Evolutionary conservation across 2,888 invertebrate genomes (phyloP), one percentile per base, ranked within the genome.

Genomic region (Ormyrus nitidulus): DNA sequence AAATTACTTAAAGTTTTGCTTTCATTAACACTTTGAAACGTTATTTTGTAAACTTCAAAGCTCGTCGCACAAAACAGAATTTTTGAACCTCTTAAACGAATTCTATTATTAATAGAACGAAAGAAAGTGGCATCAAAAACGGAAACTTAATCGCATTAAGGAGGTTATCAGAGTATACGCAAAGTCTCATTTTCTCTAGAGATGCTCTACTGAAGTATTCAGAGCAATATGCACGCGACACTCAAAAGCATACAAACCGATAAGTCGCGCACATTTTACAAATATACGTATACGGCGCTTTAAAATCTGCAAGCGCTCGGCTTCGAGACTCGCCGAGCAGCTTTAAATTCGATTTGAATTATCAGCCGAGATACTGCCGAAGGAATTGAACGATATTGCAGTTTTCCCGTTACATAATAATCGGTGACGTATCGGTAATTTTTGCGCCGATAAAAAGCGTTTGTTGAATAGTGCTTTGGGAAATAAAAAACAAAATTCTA

Each of bases 81-180:
- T 49, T 46, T 46, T n/a, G 10, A 6, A 46, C 34, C n/a, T 56
- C 11, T 49, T 11, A 73, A 34, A 34, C 19, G 61, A 53, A 66
- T 34, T 34, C 34, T 34, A 44, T 11, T 59, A 13, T 59, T 19
- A 54, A 56, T 44, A 62, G 49, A 62, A 6, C 8, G 11, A 34
- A 73, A 68, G 61, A 73, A 72, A 66, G 64, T 61, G 58, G 19
- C 11, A 48, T 19, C 58, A 9, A 72, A 73, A 72, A 58, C 34
- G 54, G 59, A 44, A 79, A 62, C 46, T 70, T 9, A 74, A 70
- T 66, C 6, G 44, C 46, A 9, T 0, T 61, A 79, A 79, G 34
- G 70, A 71, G 79, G 79, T 79, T 75, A 75, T 76, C 62, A 48
- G 68, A 72, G 48, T 75, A 70, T 34, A 4, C 13, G 44, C 59